Evolutionary conservation across 2,888 invertebrate species (phyloP).

Genomic region (Spodoptera exigua): DNA sequence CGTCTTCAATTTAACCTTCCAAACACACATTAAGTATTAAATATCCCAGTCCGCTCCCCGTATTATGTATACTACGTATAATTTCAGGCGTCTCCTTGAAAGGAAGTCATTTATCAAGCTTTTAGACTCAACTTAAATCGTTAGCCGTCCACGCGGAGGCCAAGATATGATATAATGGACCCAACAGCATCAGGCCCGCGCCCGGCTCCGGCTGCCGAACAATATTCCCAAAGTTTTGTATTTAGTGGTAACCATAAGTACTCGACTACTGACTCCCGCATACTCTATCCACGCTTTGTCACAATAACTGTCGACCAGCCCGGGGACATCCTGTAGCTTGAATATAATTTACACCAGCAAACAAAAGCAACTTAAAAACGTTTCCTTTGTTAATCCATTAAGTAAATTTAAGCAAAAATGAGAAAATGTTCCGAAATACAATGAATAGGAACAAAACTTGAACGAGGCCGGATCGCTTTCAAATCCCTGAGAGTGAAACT

Average conservation of each 20-base stretch:
- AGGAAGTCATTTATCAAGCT: slow-evolving; percentile 47
- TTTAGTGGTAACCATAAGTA: too few species aligned
- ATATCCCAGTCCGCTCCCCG: slow-evolving; percentile 20
- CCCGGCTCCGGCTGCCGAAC: background rate
- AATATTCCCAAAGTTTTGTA: background rate
- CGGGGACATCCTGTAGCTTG: slow-evolving; percentile 45
- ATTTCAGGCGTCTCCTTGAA: slow-evolving; percentile 17
- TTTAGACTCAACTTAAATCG: slow-evolving; percentile 35
- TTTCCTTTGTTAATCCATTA: slow-evolving; percentile 57
- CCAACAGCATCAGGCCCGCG: slow-evolving; percentile 11
- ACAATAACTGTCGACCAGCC: slow-evolving; percentile 45
- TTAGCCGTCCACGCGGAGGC: slow-evolving; percentile 20
- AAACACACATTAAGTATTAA: slow-evolving; percentile 46
- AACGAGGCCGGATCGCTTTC: slow-evolving; percentile 53
- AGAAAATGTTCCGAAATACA: slow-evolving; percentile 50
- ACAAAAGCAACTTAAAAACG: slow-evolving; percentile 53
- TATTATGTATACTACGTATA: slow-evolving; percentile 23
- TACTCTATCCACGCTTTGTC: slow-evolving; percentile 31
- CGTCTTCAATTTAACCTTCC: slow-evolving; percentile 39
- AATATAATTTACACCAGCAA: slow-evolving; percentile 50
- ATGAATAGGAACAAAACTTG: slow-evolving; percentile 59
- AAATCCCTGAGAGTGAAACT: slow-evolving; percentile 54
- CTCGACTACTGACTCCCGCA: slow-evolving; percentile 5
- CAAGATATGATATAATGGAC: slow-evolving; percentile 29
- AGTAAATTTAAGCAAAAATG: slow-evolving; percentile 56